phyloP scores from a whole-genome alignment of 2,797 vertebrate species.

The Chloroceryle inda region DNA sequence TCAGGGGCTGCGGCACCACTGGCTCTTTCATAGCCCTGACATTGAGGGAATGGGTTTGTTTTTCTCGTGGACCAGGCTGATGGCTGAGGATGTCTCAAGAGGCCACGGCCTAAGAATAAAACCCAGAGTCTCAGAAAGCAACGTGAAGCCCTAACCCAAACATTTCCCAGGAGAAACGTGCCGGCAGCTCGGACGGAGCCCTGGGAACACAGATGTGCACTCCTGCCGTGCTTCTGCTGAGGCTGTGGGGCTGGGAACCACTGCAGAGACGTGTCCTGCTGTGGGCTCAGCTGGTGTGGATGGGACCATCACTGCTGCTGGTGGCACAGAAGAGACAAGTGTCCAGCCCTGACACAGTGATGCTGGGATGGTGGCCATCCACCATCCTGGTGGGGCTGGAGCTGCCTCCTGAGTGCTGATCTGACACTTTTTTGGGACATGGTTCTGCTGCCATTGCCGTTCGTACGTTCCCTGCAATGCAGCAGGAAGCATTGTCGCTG shows the following conservation, averaged over 20 bases:
- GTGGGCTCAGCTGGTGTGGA: accelerated
- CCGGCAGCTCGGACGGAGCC: not conserved
- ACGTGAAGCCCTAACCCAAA: constrained; percentile 1
- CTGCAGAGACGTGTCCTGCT: not conserved
- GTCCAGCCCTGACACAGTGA: not conserved
- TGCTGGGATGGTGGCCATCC: not conserved
- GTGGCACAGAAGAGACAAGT: not conserved
- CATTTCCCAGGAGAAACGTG: constrained; percentile 57
- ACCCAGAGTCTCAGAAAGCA: not conserved
- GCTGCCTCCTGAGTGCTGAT: not conserved
- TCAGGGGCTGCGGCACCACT: accelerated
- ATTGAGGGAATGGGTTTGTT: not conserved
- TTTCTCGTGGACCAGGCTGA: constrained; percentile 8
- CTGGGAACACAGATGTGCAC: constrained; percentile 73
- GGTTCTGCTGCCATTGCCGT: accelerated
- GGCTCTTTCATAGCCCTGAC: not conserved
- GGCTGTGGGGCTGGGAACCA: constrained; percentile 36
- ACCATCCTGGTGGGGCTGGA: not conserved
- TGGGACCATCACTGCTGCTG: not conserved
- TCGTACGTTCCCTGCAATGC: not conserved
- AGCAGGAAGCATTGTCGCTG: not conserved
- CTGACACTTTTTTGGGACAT: accelerated
- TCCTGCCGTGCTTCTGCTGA: constrained; percentile 9
- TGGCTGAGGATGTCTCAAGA: constrained; percentile 74
- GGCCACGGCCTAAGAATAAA: constrained; percentile 36